A percentile compares a stretch with the other conserved stretches of the same genome.
Evolutionary conservation across 2,888 invertebrate species (phyloP).

Genomic region (Microplitis deprimator): DNA sequence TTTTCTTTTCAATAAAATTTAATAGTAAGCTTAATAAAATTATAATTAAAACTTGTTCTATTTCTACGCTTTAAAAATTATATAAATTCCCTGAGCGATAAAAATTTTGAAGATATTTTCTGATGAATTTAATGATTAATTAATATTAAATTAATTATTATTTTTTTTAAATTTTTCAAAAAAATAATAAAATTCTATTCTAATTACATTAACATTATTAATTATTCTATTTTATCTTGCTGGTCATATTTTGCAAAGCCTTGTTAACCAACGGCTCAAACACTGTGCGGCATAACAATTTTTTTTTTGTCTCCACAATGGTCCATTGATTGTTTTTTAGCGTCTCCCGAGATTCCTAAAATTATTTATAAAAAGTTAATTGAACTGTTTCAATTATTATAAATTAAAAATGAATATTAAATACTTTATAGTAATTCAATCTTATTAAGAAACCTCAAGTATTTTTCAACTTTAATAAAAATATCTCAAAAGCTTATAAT

Average conservation of each 20-base stretch:
- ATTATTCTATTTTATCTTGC: conserved; percentile 38
- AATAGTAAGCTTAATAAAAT: not conserved
- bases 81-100: conserved; percentile 26
- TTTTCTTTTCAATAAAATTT: not conserved
- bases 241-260: conserved; percentile 59
- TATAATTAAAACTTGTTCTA: too few relatives aligned
- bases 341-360: conserved; percentile 55
- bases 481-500: too few relatives aligned
- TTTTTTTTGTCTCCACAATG: conserved; percentile 50
- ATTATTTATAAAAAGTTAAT: conserved; percentile 32
- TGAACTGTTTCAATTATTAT: not conserved
- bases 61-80: conserved; percentile 7
- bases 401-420: not conserved
- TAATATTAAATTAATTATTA: too few relatives aligned
- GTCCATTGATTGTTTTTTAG: conserved; percentile 48
- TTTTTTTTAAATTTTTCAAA: not conserved
- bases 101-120: conserved; percentile 22
- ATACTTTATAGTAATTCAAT: not conserved
- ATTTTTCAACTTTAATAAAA: not conserved
- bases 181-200: not conserved
- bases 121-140: not conserved
- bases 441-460: not conserved
- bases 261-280: conserved; percentile 52
- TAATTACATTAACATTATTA: too few relatives aligned
- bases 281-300: conserved; percentile 50